Evolutionary conservation across 92 coral and sea anemone genomes (phyloP).

Genomic region (Parazoanthus atlanticus): DNA sequence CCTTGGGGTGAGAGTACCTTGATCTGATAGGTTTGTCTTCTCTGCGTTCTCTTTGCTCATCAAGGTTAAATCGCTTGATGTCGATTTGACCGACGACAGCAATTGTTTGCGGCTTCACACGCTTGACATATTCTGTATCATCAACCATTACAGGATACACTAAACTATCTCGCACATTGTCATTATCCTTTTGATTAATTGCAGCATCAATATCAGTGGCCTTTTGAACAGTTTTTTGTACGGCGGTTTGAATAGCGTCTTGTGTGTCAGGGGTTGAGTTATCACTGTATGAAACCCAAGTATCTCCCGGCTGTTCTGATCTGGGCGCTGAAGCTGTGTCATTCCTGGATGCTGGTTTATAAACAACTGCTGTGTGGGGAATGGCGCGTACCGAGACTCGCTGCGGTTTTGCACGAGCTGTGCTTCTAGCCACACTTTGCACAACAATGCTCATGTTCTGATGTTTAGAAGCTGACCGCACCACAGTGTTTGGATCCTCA

Average conservation of each 20-base stretch:
- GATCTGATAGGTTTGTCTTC: not conserved
- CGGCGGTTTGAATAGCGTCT: not conserved
- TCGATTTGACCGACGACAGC: conserved; percentile 28
- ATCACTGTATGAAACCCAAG: conserved; percentile 38
- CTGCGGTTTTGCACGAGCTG: conserved; percentile 19
- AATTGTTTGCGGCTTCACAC: not conserved
- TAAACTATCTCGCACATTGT: not conserved
- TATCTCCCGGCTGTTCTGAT: conserved; percentile 5
- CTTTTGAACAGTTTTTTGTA: conserved; percentile 26
- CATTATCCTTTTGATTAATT: not conserved
- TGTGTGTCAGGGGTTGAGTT: conserved; percentile 18
- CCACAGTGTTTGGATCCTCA: not conserved
- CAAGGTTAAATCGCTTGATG: not conserved
- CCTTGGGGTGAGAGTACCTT: not conserved
- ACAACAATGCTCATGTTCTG: conserved; percentile 26
- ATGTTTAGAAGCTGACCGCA: not conserved
- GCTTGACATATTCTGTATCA: not conserved
- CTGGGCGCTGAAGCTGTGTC: not conserved
- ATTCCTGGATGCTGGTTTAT: not conserved
- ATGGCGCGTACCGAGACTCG: conserved; percentile 32
- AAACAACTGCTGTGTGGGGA: conserved; percentile 4
- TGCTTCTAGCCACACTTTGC: conserved; percentile 38
- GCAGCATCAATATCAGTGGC: conserved; percentile 33
- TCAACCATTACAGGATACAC: not conserved
- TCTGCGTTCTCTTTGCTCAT: not conserved